Conservation (phyloP, 2,113 vertebrate genomes). For the Odontophorus gujanensis region DNA sequence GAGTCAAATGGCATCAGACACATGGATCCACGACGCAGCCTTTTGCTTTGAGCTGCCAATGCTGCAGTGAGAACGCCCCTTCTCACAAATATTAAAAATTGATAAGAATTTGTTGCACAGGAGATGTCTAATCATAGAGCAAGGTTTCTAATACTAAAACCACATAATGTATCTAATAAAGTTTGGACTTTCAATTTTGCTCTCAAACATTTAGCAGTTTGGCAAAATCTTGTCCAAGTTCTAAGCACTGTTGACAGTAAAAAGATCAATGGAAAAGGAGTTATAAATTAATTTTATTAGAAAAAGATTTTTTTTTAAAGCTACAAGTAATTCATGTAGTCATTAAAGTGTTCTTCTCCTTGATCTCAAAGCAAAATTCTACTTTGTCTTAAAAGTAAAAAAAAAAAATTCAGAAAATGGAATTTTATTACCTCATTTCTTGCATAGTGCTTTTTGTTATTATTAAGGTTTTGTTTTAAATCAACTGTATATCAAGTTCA, state of each 20-base stretch:
- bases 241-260: background rate
- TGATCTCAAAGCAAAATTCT: background rate
- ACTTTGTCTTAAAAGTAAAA: background rate
- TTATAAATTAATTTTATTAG: background rate
- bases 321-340: background rate
- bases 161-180: background rate
- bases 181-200: background rate
- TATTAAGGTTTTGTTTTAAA: background rate
- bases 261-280: background rate
- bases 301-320: background rate
- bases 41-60: background rate
- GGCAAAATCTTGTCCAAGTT: background rate
- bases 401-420: background rate
- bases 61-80: background rate
- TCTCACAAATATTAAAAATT: background rate
- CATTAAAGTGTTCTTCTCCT: background rate
- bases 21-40: accelerated
- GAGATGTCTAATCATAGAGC: background rate
- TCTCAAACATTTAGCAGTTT: background rate
- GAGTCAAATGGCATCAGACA: background rate
- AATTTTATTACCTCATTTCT: background rate
- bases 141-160: background rate
- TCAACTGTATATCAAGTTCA: background rate
- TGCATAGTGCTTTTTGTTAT: background rate
- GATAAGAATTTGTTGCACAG: background rate